Conservation (phyloP, 2,113 vertebrate species). For the Neomonachus schauinslandi region DNA sequence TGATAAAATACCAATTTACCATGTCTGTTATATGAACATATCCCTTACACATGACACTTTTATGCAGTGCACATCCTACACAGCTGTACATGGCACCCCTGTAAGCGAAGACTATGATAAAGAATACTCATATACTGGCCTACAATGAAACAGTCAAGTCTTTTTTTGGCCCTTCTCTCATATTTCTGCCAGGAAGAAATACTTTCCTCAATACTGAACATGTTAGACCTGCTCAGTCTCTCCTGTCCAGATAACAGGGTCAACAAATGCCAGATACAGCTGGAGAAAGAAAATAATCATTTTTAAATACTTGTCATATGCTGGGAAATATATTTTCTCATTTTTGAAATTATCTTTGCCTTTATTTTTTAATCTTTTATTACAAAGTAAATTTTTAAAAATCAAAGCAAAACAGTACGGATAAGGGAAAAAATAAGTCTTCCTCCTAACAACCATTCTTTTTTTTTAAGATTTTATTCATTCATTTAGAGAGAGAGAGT, state of each 20-base stretch:
- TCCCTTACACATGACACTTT: background rate
- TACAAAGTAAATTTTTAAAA: background rate
- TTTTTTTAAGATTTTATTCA: background rate
- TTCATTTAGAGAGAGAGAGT: background rate
- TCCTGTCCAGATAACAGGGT: background rate
- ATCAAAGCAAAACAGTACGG: background rate
- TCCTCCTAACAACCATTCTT: background rate
- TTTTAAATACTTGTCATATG: background rate
- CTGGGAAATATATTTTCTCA: background rate
- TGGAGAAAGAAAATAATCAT: background rate
- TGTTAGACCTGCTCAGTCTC: background rate
- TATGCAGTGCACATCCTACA: background rate
- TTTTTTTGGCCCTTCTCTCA: background rate
- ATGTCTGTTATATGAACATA: background rate
- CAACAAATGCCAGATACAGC: background rate
- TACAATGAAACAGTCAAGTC: background rate
- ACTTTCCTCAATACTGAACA: background rate
- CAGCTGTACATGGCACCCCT: background rate
- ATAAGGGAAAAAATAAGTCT: background rate
- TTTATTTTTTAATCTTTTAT: background rate
- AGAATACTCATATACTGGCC: background rate
- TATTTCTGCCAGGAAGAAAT: background rate
- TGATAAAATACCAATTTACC: background rate
- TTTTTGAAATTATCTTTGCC: slow-evolving; percentile 27
- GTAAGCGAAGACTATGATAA: background rate